Evolutionary conservation across 2,113 vertebrate species (phyloP).

Genomic region (Petrocephalus microphthalmus): DNA sequence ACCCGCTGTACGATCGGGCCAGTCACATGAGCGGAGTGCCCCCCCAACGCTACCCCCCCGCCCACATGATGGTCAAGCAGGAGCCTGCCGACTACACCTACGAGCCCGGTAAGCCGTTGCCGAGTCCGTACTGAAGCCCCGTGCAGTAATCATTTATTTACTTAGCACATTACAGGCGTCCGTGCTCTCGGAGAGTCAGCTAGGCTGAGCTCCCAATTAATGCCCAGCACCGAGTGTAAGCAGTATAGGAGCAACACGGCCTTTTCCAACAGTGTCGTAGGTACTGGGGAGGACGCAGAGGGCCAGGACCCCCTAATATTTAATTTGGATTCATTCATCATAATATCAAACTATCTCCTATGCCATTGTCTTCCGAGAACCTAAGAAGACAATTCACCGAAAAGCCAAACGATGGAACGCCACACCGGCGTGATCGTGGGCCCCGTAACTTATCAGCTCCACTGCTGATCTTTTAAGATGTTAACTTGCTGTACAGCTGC

Average conservation of each 20-base stretch:
- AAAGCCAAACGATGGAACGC: background rate
- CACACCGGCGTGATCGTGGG: background rate
- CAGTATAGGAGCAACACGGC: background rate
- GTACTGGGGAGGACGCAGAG: background rate
- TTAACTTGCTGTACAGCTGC: background rate
- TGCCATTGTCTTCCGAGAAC: background rate
- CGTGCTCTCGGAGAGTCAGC: background rate
- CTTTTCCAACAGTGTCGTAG: background rate
- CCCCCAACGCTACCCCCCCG: conserved; percentile 65
- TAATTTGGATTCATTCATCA: background rate
- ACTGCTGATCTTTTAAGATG: background rate
- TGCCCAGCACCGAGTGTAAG: background rate
- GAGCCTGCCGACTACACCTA: conserved; percentile 82
- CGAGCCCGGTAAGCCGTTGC: conserved; percentile 71
- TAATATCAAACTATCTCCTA: background rate
- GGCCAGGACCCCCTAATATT: background rate
- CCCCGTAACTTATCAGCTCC: background rate
- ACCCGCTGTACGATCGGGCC: conserved; percentile 71
- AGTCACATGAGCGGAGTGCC: conserved; percentile 52
- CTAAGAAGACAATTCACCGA: background rate
- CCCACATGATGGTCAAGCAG: conserved; percentile 86
- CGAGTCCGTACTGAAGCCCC: background rate
- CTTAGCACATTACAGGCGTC: background rate
- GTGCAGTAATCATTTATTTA: background rate
- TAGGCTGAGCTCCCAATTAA: background rate